Evolutionary conservation across 2,113 vertebrate genomes (phyloP).

Genomic region (Sinocyclocheilus anophthalmus): DNA sequence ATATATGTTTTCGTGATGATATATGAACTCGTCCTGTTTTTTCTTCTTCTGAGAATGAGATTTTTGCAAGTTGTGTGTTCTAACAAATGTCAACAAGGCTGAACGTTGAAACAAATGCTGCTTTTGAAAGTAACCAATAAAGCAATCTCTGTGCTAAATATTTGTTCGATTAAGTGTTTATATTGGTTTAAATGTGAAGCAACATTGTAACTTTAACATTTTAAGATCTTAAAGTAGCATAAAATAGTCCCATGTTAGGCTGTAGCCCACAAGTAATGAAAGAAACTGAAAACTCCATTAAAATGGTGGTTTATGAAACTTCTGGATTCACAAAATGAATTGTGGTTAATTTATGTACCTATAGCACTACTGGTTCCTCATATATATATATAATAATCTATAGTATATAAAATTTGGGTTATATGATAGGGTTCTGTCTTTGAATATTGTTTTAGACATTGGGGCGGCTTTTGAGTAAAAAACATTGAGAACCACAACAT

Average conservation of each 20-base stretch:
- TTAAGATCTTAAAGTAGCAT: neutral
- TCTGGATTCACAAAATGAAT: neutral
- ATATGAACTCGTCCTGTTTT: neutral
- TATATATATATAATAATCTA: neutral
- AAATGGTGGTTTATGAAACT: neutral
- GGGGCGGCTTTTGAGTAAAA: neutral
- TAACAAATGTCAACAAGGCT: constrained; percentile 15
- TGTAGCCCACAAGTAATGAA: neutral
- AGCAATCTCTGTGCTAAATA: neutral
- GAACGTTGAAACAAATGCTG: constrained; percentile 5
- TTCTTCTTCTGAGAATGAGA: neutral
- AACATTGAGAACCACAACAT: neutral
- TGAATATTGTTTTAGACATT: neutral
- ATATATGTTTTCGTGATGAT: neutral
- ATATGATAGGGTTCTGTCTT: too few species aligned
- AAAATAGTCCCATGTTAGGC: neutral
- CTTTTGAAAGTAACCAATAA: constrained; percentile 30
- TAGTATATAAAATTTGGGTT: too few species aligned
- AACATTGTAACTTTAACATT: neutral
- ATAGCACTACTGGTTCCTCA: neutral
- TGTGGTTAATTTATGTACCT: neutral
- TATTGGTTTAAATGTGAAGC: neutral
- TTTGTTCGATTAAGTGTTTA: neutral
- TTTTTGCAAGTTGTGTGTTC: neutral
- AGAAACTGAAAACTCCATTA: neutral